Evolutionary conservation across 37 sponge, comb jelly and placozoan genomes (phyloP).

Genomic region (Cliona cf. orientalis): DNA sequence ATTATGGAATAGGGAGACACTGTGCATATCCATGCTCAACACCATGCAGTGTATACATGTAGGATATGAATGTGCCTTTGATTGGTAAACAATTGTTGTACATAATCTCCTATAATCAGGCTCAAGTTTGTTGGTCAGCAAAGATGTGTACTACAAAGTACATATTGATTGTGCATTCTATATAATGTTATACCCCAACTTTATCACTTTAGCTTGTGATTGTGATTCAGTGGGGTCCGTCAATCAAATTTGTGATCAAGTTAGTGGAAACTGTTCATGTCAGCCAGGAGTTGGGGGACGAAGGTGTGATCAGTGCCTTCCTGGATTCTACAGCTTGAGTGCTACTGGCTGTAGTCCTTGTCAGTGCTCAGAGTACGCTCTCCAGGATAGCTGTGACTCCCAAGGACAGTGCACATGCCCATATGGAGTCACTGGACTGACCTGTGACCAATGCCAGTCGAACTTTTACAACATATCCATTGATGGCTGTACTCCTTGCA

Average conservation of each 20-base stretch:
- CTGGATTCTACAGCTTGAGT: conserved; percentile 50
- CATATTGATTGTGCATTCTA: not conserved
- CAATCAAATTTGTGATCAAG: conserved; percentile 35
- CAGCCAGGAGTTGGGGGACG: conserved; percentile 55
- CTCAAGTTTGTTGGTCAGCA: no score
- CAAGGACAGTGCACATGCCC: conserved; percentile 73
- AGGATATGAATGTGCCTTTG: no score
- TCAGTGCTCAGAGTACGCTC: conserved; percentile 53
- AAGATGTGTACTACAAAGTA: not conserved
- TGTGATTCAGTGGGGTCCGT: conserved; percentile 45
- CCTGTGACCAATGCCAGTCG: conserved; percentile 46
- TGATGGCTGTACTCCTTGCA: conserved; percentile 41
- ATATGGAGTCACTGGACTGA: conserved; percentile 29
- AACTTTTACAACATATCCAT: conserved; percentile 53
- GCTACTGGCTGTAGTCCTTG: conserved; percentile 60
- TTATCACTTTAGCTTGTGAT: conserved; percentile 14
- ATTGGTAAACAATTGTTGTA: no score
- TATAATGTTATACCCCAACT: not conserved
- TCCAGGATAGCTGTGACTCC: conserved; percentile 49
- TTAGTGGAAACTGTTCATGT: conserved; percentile 70
- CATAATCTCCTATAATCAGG: no score
- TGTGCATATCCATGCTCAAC: no score
- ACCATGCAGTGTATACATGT: no score
- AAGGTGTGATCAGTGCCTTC: conserved; percentile 55
- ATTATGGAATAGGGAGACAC: no score